phyloP scores from a whole-genome alignment of 2,888 invertebrate genomes.

The Lochmaea capreae region DNA sequence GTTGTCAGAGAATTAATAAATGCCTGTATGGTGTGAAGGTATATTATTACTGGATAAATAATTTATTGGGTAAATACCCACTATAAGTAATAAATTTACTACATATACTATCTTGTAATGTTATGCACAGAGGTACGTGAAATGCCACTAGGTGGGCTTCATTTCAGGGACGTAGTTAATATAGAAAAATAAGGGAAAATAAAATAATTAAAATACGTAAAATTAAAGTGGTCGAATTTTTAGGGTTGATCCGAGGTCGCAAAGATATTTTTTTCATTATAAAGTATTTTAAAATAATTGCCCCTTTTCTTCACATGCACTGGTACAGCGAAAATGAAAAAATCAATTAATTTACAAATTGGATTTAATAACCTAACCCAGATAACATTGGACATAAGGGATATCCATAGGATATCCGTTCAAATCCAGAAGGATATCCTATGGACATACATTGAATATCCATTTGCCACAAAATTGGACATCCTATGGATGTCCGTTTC shows the following conservation, averaged over 20 bases:
- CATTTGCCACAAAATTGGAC: too few relatives aligned
- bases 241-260: background rate
- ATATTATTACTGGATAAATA: constrained; percentile 26
- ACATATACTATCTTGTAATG: background rate
- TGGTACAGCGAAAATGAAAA: too few relatives aligned
- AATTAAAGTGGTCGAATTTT: background rate
- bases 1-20: constrained; percentile 18
- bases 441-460: too few relatives aligned
- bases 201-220: background rate
- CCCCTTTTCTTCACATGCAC: too few relatives aligned
- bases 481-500: too few relatives aligned
- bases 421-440: too few relatives aligned
- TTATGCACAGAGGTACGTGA: constrained; percentile 5
- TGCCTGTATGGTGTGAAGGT: constrained; percentile 10
- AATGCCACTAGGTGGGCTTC: constrained; percentile 19
- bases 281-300: too few relatives aligned
- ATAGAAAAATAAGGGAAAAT: background rate
- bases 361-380: too few relatives aligned
- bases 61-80: constrained; percentile 23
- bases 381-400: too few relatives aligned
- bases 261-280: background rate
- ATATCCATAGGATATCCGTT: too few relatives aligned
- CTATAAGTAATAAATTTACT: constrained; percentile 16
- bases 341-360: too few relatives aligned
- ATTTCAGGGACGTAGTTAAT: background rate